Evolutionary conservation across 2,888 invertebrate genomes (phyloP).

Genomic region (Drosophila borealis): DNA sequence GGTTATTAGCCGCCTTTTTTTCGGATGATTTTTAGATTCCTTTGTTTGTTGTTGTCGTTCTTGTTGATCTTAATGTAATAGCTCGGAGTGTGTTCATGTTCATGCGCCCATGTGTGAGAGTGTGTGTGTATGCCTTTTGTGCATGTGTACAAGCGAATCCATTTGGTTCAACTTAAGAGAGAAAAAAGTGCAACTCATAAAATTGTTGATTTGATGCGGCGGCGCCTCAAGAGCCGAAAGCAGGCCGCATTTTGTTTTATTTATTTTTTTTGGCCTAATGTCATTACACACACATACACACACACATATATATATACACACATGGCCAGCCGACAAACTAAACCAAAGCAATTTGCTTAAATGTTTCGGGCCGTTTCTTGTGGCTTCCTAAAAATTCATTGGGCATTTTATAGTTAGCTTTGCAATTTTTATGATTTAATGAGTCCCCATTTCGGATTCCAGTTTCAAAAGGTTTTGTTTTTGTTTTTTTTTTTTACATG

Average conservation of each 20-base stretch:
- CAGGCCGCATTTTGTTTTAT: slow-evolving; percentile 45
- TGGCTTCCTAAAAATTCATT: slow-evolving; percentile 61
- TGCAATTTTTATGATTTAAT: slow-evolving; percentile 60
- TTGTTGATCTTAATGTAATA: slow-evolving; percentile 63
- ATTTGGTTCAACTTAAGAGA: slow-evolving; percentile 27
- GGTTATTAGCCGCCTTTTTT: slow-evolving; percentile 70
- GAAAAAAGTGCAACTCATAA: slow-evolving; percentile 66
- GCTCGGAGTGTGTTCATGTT: not conserved
- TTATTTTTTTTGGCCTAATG: slow-evolving; percentile 68
- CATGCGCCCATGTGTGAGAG: not conserved
- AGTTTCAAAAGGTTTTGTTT: slow-evolving; percentile 41
- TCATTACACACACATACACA: slow-evolving; percentile 49
- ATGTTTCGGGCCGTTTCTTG: slow-evolving; percentile 18
- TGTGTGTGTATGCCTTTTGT: slow-evolving; percentile 11
- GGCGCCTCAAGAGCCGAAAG: slow-evolving; percentile 41
- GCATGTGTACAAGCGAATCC: slow-evolving; percentile 12
- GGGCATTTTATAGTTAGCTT: slow-evolving; percentile 54
- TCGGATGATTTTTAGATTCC: slow-evolving; percentile 47
- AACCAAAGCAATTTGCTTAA: slow-evolving; percentile 60
- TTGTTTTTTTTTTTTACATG: slow-evolving; percentile 27
- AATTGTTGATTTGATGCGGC: slow-evolving; percentile 47
- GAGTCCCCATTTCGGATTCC: slow-evolving; percentile 30
- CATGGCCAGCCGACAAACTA: slow-evolving; percentile 22
- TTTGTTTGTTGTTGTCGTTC: slow-evolving; percentile 52
- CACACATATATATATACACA: slow-evolving; percentile 8